Conservation (phyloP, 2,888 invertebrate genomes). For the Pheosia gnoma region DNA sequence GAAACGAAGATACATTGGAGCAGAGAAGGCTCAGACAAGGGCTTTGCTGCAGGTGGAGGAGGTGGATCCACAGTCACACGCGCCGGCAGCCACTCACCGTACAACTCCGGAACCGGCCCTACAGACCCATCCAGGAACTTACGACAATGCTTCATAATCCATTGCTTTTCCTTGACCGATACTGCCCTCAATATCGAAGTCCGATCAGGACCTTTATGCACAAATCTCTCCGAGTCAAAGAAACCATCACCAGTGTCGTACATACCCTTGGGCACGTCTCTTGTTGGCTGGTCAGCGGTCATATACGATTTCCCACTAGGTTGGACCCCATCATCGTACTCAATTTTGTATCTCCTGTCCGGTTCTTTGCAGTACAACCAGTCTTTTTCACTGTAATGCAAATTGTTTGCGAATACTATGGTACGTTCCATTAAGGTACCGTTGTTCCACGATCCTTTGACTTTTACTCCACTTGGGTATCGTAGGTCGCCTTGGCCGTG, state of each 20-base stretch:
- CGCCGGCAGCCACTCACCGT: background rate
- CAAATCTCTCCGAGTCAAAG: background rate
- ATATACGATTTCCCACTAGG: constrained; percentile 2
- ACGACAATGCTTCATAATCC: background rate
- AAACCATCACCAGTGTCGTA: constrained; percentile 6
- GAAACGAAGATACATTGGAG: background rate
- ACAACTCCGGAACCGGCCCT: background rate
- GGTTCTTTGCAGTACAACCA: background rate
- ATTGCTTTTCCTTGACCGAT: background rate
- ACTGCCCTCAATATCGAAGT: background rate
- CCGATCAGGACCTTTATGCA: background rate
- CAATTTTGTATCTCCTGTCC: background rate
- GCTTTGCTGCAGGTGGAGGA: background rate
- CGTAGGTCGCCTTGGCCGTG: constrained; percentile 3
- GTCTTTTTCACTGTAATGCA: background rate
- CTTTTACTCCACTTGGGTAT: background rate
- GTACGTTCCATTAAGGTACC: background rate
- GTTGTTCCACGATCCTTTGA: background rate
- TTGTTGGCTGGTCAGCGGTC: background rate
- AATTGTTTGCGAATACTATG: background rate
- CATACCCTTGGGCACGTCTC: background rate
- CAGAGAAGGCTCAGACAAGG: background rate
- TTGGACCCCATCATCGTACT: background rate
- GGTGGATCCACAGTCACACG: background rate
- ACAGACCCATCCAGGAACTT: background rate